Percentiles rank a stretch among this genome's conserved stretches.
Evolutionary conservation across 2,113 vertebrate species (phyloP).

Genomic region (Tricholaema leucomelas): DNA sequence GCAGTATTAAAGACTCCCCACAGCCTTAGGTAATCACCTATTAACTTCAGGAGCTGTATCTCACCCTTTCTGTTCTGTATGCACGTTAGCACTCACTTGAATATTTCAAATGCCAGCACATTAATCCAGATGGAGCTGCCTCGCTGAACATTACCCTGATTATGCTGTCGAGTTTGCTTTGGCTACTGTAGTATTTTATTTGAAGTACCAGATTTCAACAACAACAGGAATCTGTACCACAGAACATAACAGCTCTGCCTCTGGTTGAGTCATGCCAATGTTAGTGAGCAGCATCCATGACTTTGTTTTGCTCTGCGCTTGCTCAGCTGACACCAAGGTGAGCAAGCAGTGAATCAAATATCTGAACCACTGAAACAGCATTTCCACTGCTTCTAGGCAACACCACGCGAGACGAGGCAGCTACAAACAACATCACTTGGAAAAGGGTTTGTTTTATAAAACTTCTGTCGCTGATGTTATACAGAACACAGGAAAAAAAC

Average conservation of each 20-base stretch:
- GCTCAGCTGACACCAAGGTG: accelerated
- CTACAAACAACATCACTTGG: not conserved
- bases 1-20: not conserved
- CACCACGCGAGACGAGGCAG: not conserved
- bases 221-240: not conserved
- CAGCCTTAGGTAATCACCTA: accelerated
- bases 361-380: not conserved
- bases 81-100: not conserved
- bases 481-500: not conserved
- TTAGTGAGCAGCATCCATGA: not conserved
- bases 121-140: not conserved
- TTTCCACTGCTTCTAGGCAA: not conserved
- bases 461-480: not conserved
- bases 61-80: not conserved
- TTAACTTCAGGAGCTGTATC: not conserved
- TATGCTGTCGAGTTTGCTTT: not conserved
- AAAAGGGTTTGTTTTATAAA: not conserved
- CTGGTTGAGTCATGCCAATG: not conserved
- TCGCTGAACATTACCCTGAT: not conserved
- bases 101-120: not conserved
- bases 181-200: not conserved
- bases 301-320: not conserved
- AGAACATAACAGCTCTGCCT: not conserved
- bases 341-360: not conserved
- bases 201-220: not conserved